Base-by-base conservation (phyloP, 2,888 invertebrate genomes). In the Dicycla oo region DNA sequence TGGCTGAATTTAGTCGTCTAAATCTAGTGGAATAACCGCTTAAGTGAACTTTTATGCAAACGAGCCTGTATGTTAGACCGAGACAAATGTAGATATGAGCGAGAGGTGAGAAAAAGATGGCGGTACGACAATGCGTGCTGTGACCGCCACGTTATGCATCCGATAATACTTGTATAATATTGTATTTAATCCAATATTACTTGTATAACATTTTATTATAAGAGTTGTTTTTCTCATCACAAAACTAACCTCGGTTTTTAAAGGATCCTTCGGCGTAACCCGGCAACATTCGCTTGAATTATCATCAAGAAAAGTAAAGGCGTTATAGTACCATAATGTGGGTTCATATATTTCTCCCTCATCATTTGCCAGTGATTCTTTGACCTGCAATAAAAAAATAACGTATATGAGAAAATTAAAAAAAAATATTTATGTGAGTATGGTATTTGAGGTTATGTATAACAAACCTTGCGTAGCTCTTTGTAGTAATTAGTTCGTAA, bases 271-370 rank as follows among this genome's bases (percentile, higher is more conserved):
- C 1, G 8, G 18, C 13, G 58, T 34, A 18, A 18, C 10, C 10
- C 26, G 56, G 43, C 38, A 57, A 40, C n/a, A 26, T n/a, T 62
- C 78, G 5, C 13, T 78, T 26, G 47, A 18, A 51, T 49, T 61
- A 34, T 78, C 57, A 47, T 30, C 78, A 51, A 75, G 78, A 58
- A 75, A 75, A 70, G 30, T 34, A 2, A 75, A 75, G 1, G 62
- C 45, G 1, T 70, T 34, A n/a, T 40, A 75, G 40, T 75, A 75
- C 75, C 75, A 75, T 40, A 78, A 11, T 26, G 75, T 51, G 7
- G 75, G 75, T 23, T 45, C 61, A 18, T 78, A 69, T 23, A 63
- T 11, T 68, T 67, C 51, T 23, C 30, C 43, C 6, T 38, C 60
- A 18, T 60, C 5, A n/a, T 30, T 13, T 43, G n/a, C n/a, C n/a